Evolutionary conservation across 2,797 vertebrate genomes (phyloP).

Genomic region (Syndactyla subalaris): DNA sequence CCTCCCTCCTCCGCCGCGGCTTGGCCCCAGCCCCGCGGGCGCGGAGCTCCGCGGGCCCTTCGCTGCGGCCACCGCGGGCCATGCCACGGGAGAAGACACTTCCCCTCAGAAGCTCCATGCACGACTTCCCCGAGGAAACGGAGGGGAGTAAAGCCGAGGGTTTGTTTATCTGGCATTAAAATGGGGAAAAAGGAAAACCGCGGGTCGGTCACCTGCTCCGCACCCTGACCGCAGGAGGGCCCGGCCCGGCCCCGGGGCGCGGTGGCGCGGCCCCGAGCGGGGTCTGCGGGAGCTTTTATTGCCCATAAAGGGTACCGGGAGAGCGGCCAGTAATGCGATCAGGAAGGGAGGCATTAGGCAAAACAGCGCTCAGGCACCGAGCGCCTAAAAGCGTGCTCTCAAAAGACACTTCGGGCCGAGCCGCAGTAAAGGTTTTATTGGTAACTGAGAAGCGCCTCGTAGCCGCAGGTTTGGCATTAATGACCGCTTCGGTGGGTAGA

Average conservation of each 20-base stretch:
- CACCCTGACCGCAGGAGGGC: not conserved
- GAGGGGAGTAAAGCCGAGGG: not conserved
- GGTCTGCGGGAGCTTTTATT: constrained; percentile 55
- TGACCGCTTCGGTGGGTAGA: not conserved
- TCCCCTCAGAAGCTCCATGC: not conserved
- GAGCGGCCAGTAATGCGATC: constrained; percentile 51
- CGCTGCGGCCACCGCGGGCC: too few species aligned
- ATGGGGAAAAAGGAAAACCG: accelerated
- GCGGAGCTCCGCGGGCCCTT: not conserved
- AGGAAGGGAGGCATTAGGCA: constrained; percentile 46
- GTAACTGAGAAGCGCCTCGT: not conserved
- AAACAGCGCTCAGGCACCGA: not conserved
- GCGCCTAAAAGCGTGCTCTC: not conserved
- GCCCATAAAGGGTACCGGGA: constrained; percentile 46
- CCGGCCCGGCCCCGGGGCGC: not conserved
- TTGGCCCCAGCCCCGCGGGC: too few species aligned
- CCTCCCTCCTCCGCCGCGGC: not conserved
- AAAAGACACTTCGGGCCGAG: not conserved
- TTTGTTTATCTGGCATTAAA: not conserved
- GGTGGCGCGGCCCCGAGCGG: not conserved
- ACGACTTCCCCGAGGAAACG: not conserved
- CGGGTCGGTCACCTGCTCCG: not conserved
- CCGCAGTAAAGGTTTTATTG: not conserved
- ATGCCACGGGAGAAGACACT: not conserved
- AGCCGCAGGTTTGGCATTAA: not conserved